Evolutionary conservation across 2,113 vertebrate genomes (phyloP), one percentile per base, ranked within the genome.

Genomic region (Loxodonta africana): DNA sequence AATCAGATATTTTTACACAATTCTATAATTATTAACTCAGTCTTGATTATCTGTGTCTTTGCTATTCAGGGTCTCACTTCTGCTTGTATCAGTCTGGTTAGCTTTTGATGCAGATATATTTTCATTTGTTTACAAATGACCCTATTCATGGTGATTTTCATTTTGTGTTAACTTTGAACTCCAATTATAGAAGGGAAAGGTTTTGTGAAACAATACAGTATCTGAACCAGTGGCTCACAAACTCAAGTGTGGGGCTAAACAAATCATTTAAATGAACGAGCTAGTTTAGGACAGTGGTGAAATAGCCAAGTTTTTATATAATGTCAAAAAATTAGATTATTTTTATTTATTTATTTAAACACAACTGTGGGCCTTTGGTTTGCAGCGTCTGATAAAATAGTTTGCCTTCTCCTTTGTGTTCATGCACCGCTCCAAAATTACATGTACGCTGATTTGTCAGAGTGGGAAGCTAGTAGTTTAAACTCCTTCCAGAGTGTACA

Each of bases 61-160:
- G 80, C 84, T 82, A 0, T 73, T 90, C 28, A 83, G 62, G 23
- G 77, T 91, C 14, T 92, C 30, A 26, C 86, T 62, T 76, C 23
- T 90, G 17, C 46, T 94, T 84, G 33, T 18, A 8, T 94, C 62
- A 94, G 5, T 92, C n/a, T 57, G 69, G 46, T 91, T 96, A 95
- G 21, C 69, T 78, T 96, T 84, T 91, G 44, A 83, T 74, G 4
- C 67, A 90, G 83, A 92, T 77, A 20, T 48, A 51, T 94, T 97
- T 80, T 96, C 90, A 90, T 21, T 95, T 95, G 10, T 91, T 46
- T 91, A 97, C 57, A 94, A 83, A 87, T 74, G 62, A 80, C 78
- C 53, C 53, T 60, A 37, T 69, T 94, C 77, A 90, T 63, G 37
- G 14, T 89, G 11, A 67, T 95, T 95, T 96, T 85, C 18, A 78